phyloP scores from a whole-genome alignment of 92 coral and sea anemone genomes.

The Bergia sp. region DNA sequence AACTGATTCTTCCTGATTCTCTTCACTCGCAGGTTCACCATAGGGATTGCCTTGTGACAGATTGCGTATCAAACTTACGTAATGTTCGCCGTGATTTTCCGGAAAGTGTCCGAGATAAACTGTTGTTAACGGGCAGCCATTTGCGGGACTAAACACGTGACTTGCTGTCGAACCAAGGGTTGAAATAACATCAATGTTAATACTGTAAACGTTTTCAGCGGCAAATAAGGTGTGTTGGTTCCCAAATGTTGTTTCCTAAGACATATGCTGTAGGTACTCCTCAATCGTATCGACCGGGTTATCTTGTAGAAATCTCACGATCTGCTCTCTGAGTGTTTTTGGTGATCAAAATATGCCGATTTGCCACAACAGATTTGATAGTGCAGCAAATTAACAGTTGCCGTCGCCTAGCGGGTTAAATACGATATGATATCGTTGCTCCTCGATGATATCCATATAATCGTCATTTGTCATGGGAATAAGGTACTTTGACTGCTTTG shows the following conservation, averaged over 20 bases:
- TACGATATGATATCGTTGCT: constrained; percentile 51
- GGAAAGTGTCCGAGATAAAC: constrained; percentile 55
- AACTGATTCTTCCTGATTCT: not conserved
- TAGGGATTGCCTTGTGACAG: not conserved
- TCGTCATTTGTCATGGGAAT: not conserved
- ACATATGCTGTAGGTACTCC: constrained; percentile 16
- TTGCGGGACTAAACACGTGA: constrained; percentile 41
- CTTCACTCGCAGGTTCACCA: not conserved
- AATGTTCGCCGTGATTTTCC: constrained; percentile 54
- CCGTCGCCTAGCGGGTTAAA: constrained; percentile 63
- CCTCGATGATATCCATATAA: constrained; percentile 40
- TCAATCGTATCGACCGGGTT: constrained; percentile 40
- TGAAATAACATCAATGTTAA: constrained; percentile 36
- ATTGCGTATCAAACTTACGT: constrained; percentile 35
- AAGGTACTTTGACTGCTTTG: too few relatives aligned
- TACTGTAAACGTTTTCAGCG: constrained; percentile 47
- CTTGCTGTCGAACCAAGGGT: constrained; percentile 43
- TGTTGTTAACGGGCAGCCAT: not conserved
- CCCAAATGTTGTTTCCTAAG: constrained; percentile 1
- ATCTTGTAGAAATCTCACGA: constrained; percentile 40
- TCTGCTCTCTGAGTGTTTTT: constrained; percentile 50
- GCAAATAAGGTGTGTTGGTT: constrained; percentile 31
- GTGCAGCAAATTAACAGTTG: constrained; percentile 60
- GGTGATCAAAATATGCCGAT: constrained; percentile 61
- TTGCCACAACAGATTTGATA: constrained; percentile 16